These are phyloP conservation scores for Pseudochirops corinnae DNA, from an alignment of 2,797 vertebrate genomes.

Conservation along the genomic window DNA sequence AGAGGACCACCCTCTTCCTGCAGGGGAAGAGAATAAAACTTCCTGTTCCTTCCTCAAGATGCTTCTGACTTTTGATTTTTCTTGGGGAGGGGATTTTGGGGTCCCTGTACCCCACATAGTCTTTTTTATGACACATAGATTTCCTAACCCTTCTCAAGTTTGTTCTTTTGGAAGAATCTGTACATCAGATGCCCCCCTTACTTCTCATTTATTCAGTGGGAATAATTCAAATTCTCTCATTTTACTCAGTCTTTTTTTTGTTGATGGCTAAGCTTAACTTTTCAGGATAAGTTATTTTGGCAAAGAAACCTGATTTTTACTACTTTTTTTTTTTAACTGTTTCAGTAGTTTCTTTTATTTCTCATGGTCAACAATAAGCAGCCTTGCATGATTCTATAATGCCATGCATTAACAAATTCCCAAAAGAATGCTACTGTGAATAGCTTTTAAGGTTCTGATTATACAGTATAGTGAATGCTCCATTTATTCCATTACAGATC, in stretches of 20 bases:
- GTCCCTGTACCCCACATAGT: too few species aligned
- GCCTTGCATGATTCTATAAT: not conserved
- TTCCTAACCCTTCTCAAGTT: not conserved
- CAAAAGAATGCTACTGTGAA: too few species aligned
- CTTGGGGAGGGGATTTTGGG: too few species aligned
- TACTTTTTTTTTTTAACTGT: not conserved
- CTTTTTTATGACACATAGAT: not conserved
- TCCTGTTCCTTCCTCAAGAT: too few species aligned
- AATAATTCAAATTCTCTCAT: not conserved
- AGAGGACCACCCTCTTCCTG: too few species aligned
- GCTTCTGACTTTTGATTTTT: too few species aligned
- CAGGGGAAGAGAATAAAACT: too few species aligned
- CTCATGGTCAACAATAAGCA: not conserved
- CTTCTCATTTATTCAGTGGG: not conserved
- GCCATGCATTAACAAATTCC: too few species aligned
- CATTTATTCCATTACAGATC: too few species aligned
- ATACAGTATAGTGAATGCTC: too few species aligned
- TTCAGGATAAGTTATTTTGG: not conserved
- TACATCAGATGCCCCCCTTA: not conserved
- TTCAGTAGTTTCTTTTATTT: not conserved
- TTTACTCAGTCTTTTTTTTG: not conserved
- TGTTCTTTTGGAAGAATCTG: not conserved
- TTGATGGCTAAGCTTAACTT: not conserved
- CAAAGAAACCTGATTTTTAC: not conserved
- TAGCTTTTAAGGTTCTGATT: too few species aligned